These are phyloP conservation scores for Sinella curviseta DNA, from an alignment of 1,140 invertebrate genomes.

Conservation along the genomic window DNA sequence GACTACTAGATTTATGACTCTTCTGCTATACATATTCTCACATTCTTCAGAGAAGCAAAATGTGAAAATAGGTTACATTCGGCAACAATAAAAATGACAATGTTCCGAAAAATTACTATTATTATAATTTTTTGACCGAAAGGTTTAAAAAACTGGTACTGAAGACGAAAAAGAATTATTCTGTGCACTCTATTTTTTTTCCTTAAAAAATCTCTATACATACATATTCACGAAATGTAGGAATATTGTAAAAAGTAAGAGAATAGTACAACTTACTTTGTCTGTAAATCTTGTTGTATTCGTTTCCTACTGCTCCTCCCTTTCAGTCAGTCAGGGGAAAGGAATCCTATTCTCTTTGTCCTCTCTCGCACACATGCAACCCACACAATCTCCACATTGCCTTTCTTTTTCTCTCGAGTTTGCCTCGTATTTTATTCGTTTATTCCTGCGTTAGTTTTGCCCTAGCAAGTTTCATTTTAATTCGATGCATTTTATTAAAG, in stretches of 20 bases:
- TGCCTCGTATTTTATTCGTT: not conserved
- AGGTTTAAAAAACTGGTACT: too few species aligned
- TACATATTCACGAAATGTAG: too few species aligned
- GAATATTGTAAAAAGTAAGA: not conserved
- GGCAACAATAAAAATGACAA: too few species aligned
- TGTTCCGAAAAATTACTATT: too few species aligned
- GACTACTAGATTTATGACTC: too few species aligned
- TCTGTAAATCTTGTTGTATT: not conserved
- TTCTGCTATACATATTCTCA: too few species aligned
- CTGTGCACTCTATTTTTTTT: too few species aligned
- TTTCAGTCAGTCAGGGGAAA: not conserved
- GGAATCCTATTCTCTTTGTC: not conserved
- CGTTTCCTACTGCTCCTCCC: not conserved
- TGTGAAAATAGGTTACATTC: too few species aligned
- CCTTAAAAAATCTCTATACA: too few species aligned
- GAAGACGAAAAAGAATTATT: too few species aligned
- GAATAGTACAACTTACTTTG: not conserved
- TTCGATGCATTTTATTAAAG: constrained; percentile 17
- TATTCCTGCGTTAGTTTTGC: not conserved
- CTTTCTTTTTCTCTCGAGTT: not conserved
- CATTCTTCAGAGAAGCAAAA: too few species aligned
- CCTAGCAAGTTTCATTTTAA: not conserved
- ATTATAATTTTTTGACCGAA: too few species aligned
- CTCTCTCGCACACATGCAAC: not conserved
- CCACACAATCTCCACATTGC: not conserved